These are phyloP conservation scores for Salticus scenicus DNA, from an alignment of 2,888 invertebrate species.

Conservation along the genomic window DNA sequence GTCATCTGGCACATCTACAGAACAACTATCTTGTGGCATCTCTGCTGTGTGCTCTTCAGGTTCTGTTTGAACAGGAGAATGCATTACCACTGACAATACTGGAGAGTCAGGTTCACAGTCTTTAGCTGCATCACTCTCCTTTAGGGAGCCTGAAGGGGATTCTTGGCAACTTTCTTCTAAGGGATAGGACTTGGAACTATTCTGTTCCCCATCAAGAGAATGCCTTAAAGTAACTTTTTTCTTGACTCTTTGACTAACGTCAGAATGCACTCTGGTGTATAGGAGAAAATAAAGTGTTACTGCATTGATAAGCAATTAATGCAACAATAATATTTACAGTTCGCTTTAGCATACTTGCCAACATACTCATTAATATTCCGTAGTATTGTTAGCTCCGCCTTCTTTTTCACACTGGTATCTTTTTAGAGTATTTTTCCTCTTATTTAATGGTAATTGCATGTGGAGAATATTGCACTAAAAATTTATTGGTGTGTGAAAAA, in stretches of 20 bases:
- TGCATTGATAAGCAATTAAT: too few relatives aligned
- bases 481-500: too few relatives aligned
- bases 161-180: conserved; percentile 54
- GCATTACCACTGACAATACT: background rate
- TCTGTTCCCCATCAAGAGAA: conserved; percentile 69
- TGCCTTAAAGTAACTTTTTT: conserved; percentile 87
- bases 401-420: too few relatives aligned
- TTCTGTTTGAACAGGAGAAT: conserved; percentile 26
- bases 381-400: too few relatives aligned
- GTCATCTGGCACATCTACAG: conserved; percentile 51
- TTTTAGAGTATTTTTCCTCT: too few relatives aligned
- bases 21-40: conserved; percentile 25
- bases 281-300: too few relatives aligned
- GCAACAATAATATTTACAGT: too few relatives aligned
- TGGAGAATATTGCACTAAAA: too few relatives aligned
- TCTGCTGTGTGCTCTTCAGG: conserved; percentile 35
- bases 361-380: too few relatives aligned
- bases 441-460: too few relatives aligned
- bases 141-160: conserved; percentile 20
- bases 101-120: conserved; percentile 30
- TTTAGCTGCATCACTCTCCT: conserved; percentile 18
- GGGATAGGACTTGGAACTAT: conserved; percentile 28
- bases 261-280: conserved; percentile 74
- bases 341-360: too few relatives aligned
- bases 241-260: conserved; percentile 86